phyloP scores from a whole-genome alignment of 2,113 vertebrate genomes.

The Garra rufa region DNA sequence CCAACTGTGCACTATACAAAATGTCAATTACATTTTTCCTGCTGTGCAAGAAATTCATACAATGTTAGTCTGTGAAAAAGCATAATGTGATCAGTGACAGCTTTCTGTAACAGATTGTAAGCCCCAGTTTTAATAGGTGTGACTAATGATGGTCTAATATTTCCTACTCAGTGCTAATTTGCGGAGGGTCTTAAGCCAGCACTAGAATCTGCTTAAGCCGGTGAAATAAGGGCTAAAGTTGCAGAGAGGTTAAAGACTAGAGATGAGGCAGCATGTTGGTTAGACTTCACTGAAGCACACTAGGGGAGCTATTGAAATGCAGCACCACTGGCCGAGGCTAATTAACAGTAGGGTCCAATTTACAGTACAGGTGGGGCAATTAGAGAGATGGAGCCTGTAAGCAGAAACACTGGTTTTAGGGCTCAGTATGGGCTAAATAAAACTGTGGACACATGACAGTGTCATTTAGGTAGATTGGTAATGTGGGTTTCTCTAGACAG shows the following conservation, averaged over 20 bases:
- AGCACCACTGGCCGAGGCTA: conserved; percentile 56
- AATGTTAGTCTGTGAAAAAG: neutral
- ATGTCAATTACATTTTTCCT: neutral
- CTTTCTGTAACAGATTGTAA: conserved; percentile 12
- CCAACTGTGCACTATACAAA: neutral
- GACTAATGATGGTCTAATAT: conserved; percentile 39
- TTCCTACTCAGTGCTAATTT: conserved; percentile 33
- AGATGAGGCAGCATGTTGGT: conserved; percentile 43
- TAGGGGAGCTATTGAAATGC: conserved; percentile 62
- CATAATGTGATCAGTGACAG: neutral
- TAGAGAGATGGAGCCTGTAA: conserved; percentile 66
- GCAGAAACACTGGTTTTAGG: conserved; percentile 65
- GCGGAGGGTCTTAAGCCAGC: conserved; percentile 40
- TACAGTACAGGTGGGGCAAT: conserved; percentile 74
- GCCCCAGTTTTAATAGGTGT: neutral
- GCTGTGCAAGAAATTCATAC: neutral
- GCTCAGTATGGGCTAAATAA: conserved; percentile 46
- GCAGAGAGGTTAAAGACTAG: conserved; percentile 62
- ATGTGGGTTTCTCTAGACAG: conserved; percentile 1
- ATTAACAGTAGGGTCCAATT: conserved; percentile 71
- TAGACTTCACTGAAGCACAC: conserved; percentile 53
- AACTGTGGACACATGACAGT: conserved; percentile 28
- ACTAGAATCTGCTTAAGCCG: conserved; percentile 47
- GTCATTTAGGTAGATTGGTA: conserved; percentile 15
- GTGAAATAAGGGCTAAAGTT: conserved; percentile 50